Conservation (phyloP, 2,797 vertebrate species). For the Pachyuromys duprasi region DNA sequence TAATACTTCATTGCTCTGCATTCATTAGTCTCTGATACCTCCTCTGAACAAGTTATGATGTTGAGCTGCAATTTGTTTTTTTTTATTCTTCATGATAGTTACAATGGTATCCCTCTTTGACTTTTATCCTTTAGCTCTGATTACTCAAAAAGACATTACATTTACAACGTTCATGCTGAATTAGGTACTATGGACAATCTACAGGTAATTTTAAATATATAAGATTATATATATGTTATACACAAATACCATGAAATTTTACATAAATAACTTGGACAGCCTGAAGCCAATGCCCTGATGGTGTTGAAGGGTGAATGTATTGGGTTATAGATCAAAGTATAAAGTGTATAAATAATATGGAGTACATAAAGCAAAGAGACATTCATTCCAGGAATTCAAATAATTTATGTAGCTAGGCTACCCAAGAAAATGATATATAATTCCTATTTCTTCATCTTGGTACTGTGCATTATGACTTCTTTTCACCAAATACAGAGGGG, state of each 20-base stretch:
- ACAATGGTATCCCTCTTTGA: neutral
- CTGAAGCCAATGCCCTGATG: neutral
- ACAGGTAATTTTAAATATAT: neutral
- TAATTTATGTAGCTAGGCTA: neutral
- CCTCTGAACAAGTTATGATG: conserved; percentile 7
- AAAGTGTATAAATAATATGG: neutral
- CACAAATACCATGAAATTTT: neutral
- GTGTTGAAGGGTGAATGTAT: neutral
- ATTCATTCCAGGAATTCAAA: neutral
- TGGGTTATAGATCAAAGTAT: neutral
- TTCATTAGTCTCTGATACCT: conserved; percentile 34
- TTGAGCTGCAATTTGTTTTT: neutral
- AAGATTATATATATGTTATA: neutral
- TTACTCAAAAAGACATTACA: neutral
- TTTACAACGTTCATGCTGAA: neutral
- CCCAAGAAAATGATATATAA: neutral
- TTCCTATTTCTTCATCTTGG: neutral
- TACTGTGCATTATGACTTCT: neutral
- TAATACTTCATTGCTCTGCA: neutral
- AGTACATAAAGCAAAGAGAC: neutral
- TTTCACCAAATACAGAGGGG: neutral
- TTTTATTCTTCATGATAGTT: neutral
- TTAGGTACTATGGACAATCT: neutral
- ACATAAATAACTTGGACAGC: neutral
- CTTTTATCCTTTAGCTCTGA: neutral